Percentiles rank a stretch among this genome's conserved stretches.
phyloP scores from a whole-genome alignment of 2,113 vertebrate genomes.

The Myotis lucifugus region DNA sequence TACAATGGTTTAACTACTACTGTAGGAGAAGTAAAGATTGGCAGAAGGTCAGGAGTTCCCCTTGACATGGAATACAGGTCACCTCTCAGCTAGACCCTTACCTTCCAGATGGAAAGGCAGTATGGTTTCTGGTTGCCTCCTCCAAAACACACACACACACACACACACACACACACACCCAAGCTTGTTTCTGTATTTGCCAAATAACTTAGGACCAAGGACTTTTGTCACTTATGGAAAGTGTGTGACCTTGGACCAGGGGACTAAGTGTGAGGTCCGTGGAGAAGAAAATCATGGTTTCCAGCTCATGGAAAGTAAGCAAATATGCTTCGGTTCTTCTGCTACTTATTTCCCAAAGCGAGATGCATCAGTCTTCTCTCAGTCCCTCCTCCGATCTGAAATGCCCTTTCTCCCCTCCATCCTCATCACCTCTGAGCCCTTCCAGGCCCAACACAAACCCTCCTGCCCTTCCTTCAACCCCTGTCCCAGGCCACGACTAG shows the following conservation, averaged over 20 bases:
- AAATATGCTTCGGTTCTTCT: not conserved
- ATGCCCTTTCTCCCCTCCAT: not conserved
- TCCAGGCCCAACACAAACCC: not conserved
- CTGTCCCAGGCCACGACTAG: not conserved
- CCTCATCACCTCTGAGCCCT: not conserved
- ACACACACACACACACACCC: no score
- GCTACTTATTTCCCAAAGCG: not conserved
- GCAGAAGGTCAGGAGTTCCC: not conserved
- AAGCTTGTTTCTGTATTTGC: not conserved
- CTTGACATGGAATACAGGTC: not conserved
- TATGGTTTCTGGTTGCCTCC: not conserved
- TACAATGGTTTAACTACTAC: not conserved
- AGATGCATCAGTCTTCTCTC: not conserved
- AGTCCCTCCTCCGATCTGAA: not conserved
- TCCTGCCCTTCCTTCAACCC: not conserved
- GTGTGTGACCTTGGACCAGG: not conserved
- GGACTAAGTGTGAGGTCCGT: not conserved
- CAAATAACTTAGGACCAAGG: not conserved
- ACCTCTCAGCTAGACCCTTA: not conserved
- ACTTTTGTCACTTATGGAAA: not conserved
- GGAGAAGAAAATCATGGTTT: not conserved
- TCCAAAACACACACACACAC: not conserved
- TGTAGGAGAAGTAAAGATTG: not conserved
- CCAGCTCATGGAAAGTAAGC: not conserved
- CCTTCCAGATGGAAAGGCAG: not conserved